Evolutionary conservation across 2,113 vertebrate genomes (phyloP).

Genomic region (Neolamprologus kungweensis): DNA sequence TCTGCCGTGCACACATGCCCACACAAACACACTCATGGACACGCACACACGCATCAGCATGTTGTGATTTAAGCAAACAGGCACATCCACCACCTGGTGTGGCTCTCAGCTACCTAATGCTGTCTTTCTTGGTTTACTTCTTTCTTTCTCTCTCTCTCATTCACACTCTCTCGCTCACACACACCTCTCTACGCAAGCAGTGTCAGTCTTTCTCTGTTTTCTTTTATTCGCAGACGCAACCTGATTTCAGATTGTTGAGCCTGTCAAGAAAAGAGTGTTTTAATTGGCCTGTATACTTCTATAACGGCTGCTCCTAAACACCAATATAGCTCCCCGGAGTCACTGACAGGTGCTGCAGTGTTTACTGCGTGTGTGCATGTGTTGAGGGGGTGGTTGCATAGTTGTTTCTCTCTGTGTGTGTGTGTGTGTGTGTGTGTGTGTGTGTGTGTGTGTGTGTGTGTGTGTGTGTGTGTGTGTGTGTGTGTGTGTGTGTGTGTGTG

Average conservation of each 20-base stretch:
- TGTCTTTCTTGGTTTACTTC: slow-evolving; percentile 11
- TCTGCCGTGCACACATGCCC: slow-evolving; percentile 20
- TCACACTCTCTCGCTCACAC: neutral
- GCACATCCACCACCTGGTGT: slow-evolving; percentile 41
- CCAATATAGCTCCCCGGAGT: neutral
- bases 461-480: neutral
- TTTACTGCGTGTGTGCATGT: neutral
- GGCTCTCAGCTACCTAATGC: slow-evolving; percentile 28
- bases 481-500: neutral
- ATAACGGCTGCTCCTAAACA: slow-evolving; percentile 23
- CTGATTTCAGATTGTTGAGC: neutral
- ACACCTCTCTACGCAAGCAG: neutral
- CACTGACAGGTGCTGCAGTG: slow-evolving; percentile 15
- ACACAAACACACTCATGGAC: neutral
- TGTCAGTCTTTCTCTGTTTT: neutral
- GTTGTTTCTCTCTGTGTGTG: neutral
- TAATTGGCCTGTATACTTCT: slow-evolving; percentile 37
- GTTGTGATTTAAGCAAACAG: slow-evolving; percentile 45
- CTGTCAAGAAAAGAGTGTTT: slow-evolving; percentile 18
- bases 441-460: neutral
- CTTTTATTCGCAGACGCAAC: neutral
- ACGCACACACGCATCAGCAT: neutral
- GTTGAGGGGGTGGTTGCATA: neutral
- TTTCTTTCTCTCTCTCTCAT: neutral
- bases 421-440: neutral